Percentiles rank a stretch among this genome's conserved stretches.
Evolutionary conservation across 2,113 vertebrate species (phyloP).

Genomic region (Cheilinus undulatus): DNA sequence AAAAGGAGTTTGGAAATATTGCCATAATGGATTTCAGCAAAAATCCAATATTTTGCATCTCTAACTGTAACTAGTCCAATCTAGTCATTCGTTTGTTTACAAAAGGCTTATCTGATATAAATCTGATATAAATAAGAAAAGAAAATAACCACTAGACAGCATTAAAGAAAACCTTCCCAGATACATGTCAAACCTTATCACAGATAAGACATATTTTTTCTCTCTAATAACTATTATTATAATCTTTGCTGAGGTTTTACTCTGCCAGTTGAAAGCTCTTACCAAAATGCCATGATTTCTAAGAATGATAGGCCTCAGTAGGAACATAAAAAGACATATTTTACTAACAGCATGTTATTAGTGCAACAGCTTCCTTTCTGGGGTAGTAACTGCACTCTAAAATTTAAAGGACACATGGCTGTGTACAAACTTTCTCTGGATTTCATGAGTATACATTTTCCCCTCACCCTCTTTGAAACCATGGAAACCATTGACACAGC

Average conservation of each 20-base stretch:
- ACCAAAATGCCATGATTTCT: background rate
- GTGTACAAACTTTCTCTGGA: constrained; percentile 28
- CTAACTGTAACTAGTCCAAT: too few relatives aligned
- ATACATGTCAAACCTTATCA: background rate
- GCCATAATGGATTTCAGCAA: too few relatives aligned
- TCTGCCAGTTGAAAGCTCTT: background rate
- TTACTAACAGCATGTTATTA: background rate
- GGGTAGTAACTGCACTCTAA: constrained; percentile 15
- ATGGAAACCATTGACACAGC: constrained; percentile 63
- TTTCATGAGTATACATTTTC: constrained; percentile 27
- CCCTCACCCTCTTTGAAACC: constrained; percentile 36
- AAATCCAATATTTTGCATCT: too few relatives aligned
- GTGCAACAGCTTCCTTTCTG: constrained; percentile 1
- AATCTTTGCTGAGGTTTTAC: background rate
- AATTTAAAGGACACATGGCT: constrained; percentile 22
- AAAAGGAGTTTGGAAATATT: too few relatives aligned
- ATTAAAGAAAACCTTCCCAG: background rate
- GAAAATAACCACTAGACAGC: background rate
- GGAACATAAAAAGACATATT: background rate
- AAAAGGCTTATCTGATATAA: too few relatives aligned
- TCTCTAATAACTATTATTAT: background rate
- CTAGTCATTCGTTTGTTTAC: too few relatives aligned
- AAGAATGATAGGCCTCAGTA: background rate
- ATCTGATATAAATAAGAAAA: background rate
- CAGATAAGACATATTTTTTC: background rate